Conservation (phyloP, 2,797 vertebrate genomes). For the Discoglossus pictus region DNA sequence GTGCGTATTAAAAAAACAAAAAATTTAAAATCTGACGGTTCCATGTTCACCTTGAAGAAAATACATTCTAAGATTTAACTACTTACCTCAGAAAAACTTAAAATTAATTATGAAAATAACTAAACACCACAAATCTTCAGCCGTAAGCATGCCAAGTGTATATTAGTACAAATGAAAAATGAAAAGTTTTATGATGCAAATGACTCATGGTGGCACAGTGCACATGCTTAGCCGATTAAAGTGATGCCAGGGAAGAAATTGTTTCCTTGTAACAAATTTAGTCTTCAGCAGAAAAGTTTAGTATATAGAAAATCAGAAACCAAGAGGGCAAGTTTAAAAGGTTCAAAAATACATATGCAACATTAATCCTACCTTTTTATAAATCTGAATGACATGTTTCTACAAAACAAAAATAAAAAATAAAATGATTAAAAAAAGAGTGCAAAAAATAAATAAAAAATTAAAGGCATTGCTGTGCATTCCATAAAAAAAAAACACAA, state of each 20-base stretch:
- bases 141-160: slow-evolving; percentile 75
- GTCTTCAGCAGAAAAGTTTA: slow-evolving; percentile 79
- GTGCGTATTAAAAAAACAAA: neutral
- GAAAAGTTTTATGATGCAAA: slow-evolving; percentile 68
- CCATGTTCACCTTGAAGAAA: neutral
- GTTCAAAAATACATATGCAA: slow-evolving; percentile 75
- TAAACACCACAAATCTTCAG: slow-evolving; percentile 64
- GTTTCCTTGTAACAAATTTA: slow-evolving; percentile 69
- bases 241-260: slow-evolving; percentile 66
- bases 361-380: slow-evolving; percentile 98
- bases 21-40: neutral
- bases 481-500: slow-evolving; percentile 1
- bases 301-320: slow-evolving; percentile 71
- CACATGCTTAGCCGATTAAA: slow-evolving; percentile 70
- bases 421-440: slow-evolving; percentile 32
- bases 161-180: slow-evolving; percentile 73
- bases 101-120: slow-evolving; percentile 56
- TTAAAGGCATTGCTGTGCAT: slow-evolving; percentile 2
- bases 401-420: slow-evolving; percentile 86
- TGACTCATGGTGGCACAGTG: slow-evolving; percentile 65
- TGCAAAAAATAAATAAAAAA: slow-evolving; percentile 10
- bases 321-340: slow-evolving; percentile 73
- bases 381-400: slow-evolving; percentile 99
- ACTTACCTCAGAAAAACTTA: slow-evolving; percentile 67
- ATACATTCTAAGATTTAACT: too few species aligned